Evolutionary conservation across 2,113 vertebrate species (phyloP).

Genomic region (Heterocephalus glaber): DNA sequence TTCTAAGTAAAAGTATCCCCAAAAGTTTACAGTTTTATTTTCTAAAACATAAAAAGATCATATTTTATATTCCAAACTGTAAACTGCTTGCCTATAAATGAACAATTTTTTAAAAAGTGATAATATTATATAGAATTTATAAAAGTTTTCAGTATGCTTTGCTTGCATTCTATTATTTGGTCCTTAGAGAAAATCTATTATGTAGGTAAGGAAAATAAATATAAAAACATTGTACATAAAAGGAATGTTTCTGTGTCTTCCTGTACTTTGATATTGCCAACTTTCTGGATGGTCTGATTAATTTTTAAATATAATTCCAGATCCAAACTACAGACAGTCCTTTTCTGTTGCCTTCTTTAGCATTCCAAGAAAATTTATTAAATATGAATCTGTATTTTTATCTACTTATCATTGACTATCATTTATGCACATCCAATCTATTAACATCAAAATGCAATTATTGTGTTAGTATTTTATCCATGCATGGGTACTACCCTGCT

Average conservation of each 20-base stretch:
- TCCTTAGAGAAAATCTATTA: not conserved
- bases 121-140: not conserved
- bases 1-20: not conserved
- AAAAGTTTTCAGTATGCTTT: not conserved
- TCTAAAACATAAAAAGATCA: not conserved
- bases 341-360: not conserved
- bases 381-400: not conserved
- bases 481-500: not conserved
- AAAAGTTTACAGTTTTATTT: not conserved
- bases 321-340: not conserved
- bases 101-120: not conserved
- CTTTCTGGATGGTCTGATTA: not conserved
- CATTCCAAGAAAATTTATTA: not conserved
- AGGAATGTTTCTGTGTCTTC: not conserved
- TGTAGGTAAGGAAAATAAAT: not conserved
- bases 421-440: conserved; percentile 16
- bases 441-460: not conserved
- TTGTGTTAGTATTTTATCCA: not conserved
- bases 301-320: not conserved
- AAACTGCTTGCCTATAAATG: not conserved
- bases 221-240: not conserved
- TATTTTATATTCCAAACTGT: not conserved
- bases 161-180: not conserved
- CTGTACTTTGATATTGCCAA: not conserved
- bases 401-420: not conserved